Conservation (phyloP, 92 coral and sea anemone species). For the Heliopora coerulea region DNA sequence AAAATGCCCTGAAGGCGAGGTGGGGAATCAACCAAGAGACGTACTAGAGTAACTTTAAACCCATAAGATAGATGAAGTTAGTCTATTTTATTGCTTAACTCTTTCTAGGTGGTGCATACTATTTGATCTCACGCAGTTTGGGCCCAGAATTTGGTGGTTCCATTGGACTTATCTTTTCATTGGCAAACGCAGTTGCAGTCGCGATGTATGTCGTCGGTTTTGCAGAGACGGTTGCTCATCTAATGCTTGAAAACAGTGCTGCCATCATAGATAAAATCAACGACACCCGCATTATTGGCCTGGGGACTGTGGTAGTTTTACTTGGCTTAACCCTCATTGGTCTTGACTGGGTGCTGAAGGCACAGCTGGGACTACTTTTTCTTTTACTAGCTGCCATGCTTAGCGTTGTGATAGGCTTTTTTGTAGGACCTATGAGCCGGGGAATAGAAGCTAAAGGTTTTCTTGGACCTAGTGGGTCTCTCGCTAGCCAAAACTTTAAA, state of each 20-base stretch:
- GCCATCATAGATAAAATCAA: conserved; percentile 80
- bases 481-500: conserved; percentile 70
- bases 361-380: conserved; percentile 86
- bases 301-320: conserved; percentile 66
- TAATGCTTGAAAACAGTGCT: conserved; percentile 69
- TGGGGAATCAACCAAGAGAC: too few relatives aligned
- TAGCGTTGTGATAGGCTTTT: conserved; percentile 74
- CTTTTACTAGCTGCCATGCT: conserved; percentile 74
- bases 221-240: conserved; percentile 91
- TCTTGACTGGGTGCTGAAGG: conserved; percentile 96
- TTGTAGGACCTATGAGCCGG: conserved; percentile 69
- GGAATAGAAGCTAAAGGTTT: conserved; percentile 69
- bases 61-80: too few relatives aligned
- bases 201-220: conserved; percentile 97
- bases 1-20: too few relatives aligned
- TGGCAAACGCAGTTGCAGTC: conserved; percentile 98
- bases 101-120: conserved; percentile 92
- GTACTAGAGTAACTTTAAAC: too few relatives aligned
- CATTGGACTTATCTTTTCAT: conserved; percentile 93
- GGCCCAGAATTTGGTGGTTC: conserved; percentile 99
- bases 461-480: conserved; percentile 55
- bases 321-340: conserved; percentile 87
- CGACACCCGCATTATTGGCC: conserved; percentile 92
- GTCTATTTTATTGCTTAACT: too few relatives aligned
- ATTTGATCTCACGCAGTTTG: conserved; percentile 93